Base-by-base conservation (phyloP, 1,140 invertebrate species). In the Andrena cerasifolii region DNA sequence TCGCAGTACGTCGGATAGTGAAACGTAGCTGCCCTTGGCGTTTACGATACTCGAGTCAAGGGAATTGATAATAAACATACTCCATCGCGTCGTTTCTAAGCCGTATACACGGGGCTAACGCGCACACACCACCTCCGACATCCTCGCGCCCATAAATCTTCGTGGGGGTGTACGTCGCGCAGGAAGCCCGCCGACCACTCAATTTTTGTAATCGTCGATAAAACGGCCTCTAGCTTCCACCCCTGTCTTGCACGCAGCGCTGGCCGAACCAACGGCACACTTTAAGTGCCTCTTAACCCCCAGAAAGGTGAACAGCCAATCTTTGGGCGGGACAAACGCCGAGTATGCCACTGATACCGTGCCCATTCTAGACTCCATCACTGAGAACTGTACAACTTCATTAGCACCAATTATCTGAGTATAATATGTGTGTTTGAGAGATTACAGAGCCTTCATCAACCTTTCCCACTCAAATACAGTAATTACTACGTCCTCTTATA, bases 201-300 rank as follows among this genome's bases (percentile, higher is more conserved):
- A 59, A 59, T 59, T 59, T 59, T 59, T 59, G 31, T 59, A 59
- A 59, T 59, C 56, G 56, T 36, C 56, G 56, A 59, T 59, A 59
- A 59, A 59, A 59, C 56, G 18, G 56, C 56, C 36, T 21, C 56
- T 33, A 36, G 36, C 33, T 59, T 36, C 56, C 7, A 59, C 18
- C 56, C 18, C 31, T 36, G 56, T 33, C 54, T 16, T 33, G 33
- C 16, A 58, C 14, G 18, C 28, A 28, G 8, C 54, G n/a, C 31
- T 21, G 56, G 10, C 21, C 61, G 61, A 47, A 5, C 40, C 26
- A 24, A 43, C 10, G 16, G 24, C 14, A 12, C 21, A 21, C 18
- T n/a, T n/a, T 16, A 47, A 63, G 43, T 47, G 40, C 36, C 61
- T 47, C 40, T 45, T 63, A 28, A 63, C 61, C 40, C 45, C 26